phyloP scores from a whole-genome alignment of 2,888 invertebrate genomes.

The Amblyteles armatorius region DNA sequence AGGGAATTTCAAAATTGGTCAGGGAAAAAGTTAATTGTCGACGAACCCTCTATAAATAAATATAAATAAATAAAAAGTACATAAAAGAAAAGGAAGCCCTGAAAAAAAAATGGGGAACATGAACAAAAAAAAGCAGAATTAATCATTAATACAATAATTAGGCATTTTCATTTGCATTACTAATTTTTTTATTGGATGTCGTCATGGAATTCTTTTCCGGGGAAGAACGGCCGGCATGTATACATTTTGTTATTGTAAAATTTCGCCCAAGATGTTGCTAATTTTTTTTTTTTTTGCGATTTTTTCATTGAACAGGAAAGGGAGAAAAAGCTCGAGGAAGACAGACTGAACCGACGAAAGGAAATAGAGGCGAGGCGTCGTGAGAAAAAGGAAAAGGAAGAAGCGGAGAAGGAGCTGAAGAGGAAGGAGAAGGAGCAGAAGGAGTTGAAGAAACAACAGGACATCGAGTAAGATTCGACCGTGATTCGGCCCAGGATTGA shows the following conservation, averaged over 20 bases:
- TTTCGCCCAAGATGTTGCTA: neutral
- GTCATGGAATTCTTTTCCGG: too few species aligned
- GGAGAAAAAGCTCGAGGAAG: constrained; percentile 86
- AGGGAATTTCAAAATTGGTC: too few species aligned
- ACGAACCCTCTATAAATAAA: too few species aligned
- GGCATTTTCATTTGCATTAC: too few species aligned
- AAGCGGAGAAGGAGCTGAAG: constrained; percentile 84
- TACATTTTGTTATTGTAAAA: neutral
- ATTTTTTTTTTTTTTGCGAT: neutral
- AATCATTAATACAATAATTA: too few species aligned
- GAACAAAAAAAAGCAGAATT: too few species aligned
- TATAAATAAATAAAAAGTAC: too few species aligned
- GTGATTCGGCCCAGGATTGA: neutral
- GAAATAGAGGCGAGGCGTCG: constrained; percentile 75
- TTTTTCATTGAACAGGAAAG: constrained; percentile 84
- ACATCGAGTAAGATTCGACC: constrained; percentile 81
- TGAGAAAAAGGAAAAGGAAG: constrained; percentile 81
- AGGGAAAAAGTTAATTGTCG: too few species aligned
- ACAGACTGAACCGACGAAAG: constrained; percentile 74
- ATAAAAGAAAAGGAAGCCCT: too few species aligned
- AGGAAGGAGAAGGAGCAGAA: constrained; percentile 84
- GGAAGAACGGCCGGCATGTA: too few species aligned
- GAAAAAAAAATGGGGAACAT: too few species aligned
- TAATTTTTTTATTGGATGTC: too few species aligned
- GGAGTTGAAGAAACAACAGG: constrained; percentile 81